Base-by-base conservation (phyloP, 2,888 invertebrate genomes). In the Ephialtes manifestator region DNA sequence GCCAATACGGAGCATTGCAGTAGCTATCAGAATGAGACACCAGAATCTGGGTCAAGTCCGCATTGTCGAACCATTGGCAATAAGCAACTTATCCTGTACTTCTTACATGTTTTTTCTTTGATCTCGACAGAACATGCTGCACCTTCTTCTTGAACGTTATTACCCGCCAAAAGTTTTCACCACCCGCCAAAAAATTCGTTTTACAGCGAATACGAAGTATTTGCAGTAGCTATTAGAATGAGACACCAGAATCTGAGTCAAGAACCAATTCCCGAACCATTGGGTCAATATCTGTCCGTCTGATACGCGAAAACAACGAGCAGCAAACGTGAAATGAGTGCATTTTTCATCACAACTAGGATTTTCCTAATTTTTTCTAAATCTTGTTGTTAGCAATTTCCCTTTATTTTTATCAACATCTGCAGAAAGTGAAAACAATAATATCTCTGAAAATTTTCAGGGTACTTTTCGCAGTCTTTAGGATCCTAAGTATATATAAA, bases 131-230 rank as follows among this genome's bases (percentile, higher is more conserved):
- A 18, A 72, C 39, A 53, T n/a, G 24, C 67, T 60, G 43, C 67
- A 39, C 18, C 48, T 63, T 39, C 53, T 53, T 31, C 4, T 63
- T 31, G 67, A 58, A 91, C 91, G 90, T 92, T 93, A 92, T 92
- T 92, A 92, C 89, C 89, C 89, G 88, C 86, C 88, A 88, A 90
- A 89, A n/a, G n/a, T n/a, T n/a, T n/a, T n/a, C n/a, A n/a, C n/a
- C 92, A 92, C 89, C 89, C 89, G 88, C 86, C 88, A 88, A 90
- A 89, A n/a, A n/a, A n/a, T n/a, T n/a, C 89, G 90, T 90, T 92
- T 92, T 90, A 89, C 89, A 87, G 90, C 90, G 89, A 89, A 90
- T 91, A 88, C 89, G 89, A 89, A 88, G 89, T 89, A 89, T 91
- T 90, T 87, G 88, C 89, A 88, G 87, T 88, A 58, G 58, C 71